phyloP scores from a whole-genome alignment of 2,888 invertebrate genomes.

The Leucoptera coffeella region DNA sequence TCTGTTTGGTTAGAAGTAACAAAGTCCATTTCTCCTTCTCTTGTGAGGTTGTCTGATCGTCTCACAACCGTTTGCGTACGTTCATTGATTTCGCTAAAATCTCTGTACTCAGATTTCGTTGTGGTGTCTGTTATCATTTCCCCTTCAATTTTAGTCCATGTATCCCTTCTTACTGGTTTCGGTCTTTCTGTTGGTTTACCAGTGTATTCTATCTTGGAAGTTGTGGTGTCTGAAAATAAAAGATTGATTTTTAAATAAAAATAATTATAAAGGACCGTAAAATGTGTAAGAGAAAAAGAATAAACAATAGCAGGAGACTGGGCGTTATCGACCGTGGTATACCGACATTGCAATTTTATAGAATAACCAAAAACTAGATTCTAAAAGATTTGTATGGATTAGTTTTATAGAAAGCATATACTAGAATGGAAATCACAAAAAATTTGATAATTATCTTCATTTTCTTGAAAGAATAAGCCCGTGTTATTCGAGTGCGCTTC shows the following conservation, averaged over 20 bases:
- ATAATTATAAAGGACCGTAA: not conserved
- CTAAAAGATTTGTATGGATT: too few species aligned
- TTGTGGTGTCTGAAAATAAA: constrained; percentile 65
- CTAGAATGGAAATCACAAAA: too few species aligned
- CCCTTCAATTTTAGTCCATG: constrained; percentile 72
- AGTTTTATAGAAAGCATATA: too few species aligned
- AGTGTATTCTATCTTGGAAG: constrained; percentile 62
- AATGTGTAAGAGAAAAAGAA: too few species aligned
- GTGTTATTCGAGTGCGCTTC: too few species aligned
- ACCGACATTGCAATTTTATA: too few species aligned
- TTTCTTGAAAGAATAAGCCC: too few species aligned
- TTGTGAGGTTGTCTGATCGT: constrained; percentile 60
- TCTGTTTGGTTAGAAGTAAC: constrained; percentile 60
- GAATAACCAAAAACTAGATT: too few species aligned
- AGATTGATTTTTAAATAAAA: not conserved
- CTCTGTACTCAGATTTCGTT: constrained; percentile 58
- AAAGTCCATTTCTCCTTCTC: constrained; percentile 63
- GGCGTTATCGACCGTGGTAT: too few species aligned
- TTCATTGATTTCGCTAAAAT: constrained; percentile 53
- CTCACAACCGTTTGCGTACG: constrained; percentile 53
- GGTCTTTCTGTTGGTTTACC: constrained; percentile 61
- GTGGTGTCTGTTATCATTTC: constrained; percentile 68
- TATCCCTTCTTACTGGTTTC: constrained; percentile 62
- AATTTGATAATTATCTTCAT: too few species aligned
- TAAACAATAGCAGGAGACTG: too few species aligned